phyloP scores from a whole-genome alignment of 2,797 vertebrate genomes.

The Propithecus perrieri region DNA sequence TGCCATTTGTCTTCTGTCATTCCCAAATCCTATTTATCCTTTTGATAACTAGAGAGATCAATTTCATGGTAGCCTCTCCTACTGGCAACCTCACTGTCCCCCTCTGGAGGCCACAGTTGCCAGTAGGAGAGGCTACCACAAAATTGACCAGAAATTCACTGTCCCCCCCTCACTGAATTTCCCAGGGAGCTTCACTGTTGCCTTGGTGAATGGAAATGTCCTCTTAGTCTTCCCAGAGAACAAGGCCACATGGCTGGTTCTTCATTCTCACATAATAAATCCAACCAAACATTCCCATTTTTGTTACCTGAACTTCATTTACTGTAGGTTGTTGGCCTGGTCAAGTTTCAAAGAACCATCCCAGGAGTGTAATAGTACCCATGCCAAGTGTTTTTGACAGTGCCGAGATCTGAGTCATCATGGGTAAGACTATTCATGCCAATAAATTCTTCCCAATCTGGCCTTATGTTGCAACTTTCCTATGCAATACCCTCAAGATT shows the following conservation, averaged over 20 bases:
- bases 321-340: not conserved
- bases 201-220: not conserved
- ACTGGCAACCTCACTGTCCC: not conserved
- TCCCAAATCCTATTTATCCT: not conserved
- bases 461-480: not conserved
- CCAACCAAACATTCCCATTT: not conserved
- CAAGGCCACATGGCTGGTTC: not conserved
- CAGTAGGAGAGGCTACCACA: too few species aligned
- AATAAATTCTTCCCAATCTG: not conserved
- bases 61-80: not conserved
- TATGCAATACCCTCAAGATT: not conserved
- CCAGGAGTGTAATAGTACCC: not conserved
- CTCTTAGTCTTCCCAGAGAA: not conserved
- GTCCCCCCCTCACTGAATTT: not conserved
- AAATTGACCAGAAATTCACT: too few species aligned
- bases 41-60: not conserved
- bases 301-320: not conserved
- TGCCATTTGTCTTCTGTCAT: not conserved
- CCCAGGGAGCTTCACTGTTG: not conserved
- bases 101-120: too few species aligned
- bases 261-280: not conserved
- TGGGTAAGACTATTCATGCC: not conserved
- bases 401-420: not conserved
- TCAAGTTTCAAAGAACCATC: not conserved
- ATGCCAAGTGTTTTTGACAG: not conserved